Base-by-base conservation (phyloP, 2,888 invertebrate genomes). In the Lacanobia oleracea region DNA sequence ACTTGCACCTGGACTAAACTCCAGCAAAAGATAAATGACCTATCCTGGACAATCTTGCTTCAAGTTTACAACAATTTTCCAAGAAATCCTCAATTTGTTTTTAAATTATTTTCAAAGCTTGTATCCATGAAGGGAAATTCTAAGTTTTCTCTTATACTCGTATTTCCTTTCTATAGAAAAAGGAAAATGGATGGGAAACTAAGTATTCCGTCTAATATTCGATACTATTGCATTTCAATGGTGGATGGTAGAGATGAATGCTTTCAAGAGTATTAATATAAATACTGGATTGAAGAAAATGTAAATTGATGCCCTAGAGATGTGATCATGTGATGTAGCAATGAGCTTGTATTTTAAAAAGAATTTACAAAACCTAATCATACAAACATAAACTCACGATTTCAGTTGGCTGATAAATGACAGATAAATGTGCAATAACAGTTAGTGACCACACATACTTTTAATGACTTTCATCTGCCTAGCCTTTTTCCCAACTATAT, bases 71-170 rank as follows among this genome's bases (percentile, higher is more conserved):
- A 62, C 16, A 43, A 62, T 66, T 62, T 50, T 40, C 60, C 65
- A 67, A 67, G 71, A 72, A 67, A 73, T 61, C n/a, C 53, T 40
- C 74, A 69, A 75, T 84, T 82, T 77, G 67, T 75, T 77, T 72
- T 54, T 43, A 33, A 69, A 45, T 61, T 27, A 27, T 27, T 27
- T 27, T 27, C 3, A 27, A 3, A 45, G 50, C 1, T 54, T 51
- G 27, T 67, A 67, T 69, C 48, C 23, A 57, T 27, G 66, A 60
- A 71, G 48, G 53, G 14, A 69, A 18, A 48, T 40, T 37, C 53
- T 12, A 37, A 59, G 57, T 43, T 72, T 63, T 48, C 75, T 45
- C 18, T 57, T 23, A 37, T 16, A n/a, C n/a, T n/a, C n/a, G n/a
- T n/a, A 56, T 51, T 67, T 77, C 12, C 21, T 77, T 9, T 37